These are phyloP conservation scores for Xylocopa sonorina DNA, from an alignment of 1,140 invertebrate genomes.

Conservation along the genomic window DNA sequence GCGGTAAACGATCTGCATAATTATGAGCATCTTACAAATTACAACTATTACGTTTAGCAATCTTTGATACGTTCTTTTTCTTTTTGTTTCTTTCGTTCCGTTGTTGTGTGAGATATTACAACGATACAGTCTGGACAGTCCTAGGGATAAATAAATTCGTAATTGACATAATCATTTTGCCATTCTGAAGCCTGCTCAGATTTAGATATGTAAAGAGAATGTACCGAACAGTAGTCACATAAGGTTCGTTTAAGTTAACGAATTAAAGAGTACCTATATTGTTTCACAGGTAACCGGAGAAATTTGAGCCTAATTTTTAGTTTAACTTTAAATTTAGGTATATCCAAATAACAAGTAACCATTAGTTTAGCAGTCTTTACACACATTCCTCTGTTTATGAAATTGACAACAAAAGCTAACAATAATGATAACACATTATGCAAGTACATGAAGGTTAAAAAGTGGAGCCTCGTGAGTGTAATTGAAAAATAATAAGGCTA, in stretches of 20 bases:
- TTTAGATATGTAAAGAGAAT: slow-evolving; percentile 75
- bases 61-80: too few species aligned
- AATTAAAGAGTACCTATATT: slow-evolving; percentile 61
- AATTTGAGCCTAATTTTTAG: slow-evolving; percentile 70
- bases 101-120: slow-evolving; percentile 58
- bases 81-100: slow-evolving; percentile 16
- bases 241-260: slow-evolving; percentile 65
- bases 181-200: slow-evolving; percentile 78
- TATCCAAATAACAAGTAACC: slow-evolving; percentile 72
- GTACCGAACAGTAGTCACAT: slow-evolving; percentile 70
- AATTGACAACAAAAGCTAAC: slow-evolving; percentile 71
- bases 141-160: slow-evolving; percentile 74
- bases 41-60: slow-evolving; percentile 62
- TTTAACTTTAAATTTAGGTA: slow-evolving; percentile 66
- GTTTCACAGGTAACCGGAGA: slow-evolving; percentile 61
- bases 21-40: slow-evolving; percentile 72
- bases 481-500: slow-evolving; percentile 62
- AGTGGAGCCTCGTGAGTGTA: slow-evolving; percentile 62
- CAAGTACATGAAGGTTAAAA: slow-evolving; percentile 72
- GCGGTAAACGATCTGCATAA: slow-evolving; percentile 62
- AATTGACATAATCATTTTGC: slow-evolving; percentile 77
- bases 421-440: slow-evolving; percentile 74
- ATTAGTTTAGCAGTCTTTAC: slow-evolving; percentile 72
- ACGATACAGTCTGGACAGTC: slow-evolving; percentile 69
- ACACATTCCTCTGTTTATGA: slow-evolving; percentile 63